Conservation (phyloP, 2,888 invertebrate genomes). For the Leptinotarsa peninsularis region DNA sequence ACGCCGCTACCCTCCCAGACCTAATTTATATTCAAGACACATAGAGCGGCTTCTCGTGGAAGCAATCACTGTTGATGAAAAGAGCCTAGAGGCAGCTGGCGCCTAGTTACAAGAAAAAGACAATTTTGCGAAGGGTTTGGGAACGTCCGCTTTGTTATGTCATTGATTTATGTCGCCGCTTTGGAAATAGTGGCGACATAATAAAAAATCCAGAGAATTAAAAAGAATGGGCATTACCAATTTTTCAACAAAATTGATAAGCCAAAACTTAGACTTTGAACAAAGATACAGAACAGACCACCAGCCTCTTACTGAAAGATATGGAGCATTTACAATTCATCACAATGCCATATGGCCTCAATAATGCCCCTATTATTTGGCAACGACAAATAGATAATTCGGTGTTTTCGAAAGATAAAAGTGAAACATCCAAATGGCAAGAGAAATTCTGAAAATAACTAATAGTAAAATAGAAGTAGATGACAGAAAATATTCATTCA, state of each 20-base stretch:
- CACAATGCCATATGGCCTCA: background rate
- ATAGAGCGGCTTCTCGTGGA: background rate
- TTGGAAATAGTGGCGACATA: too few relatives aligned
- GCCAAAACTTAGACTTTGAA: too few relatives aligned
- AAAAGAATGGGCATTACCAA: too few relatives aligned
- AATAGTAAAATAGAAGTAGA: too few relatives aligned
- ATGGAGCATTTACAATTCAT: background rate
- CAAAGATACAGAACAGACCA: too few relatives aligned
- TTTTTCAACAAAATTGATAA: too few relatives aligned
- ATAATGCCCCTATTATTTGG: background rate
- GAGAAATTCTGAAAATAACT: too few relatives aligned
- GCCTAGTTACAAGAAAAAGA: background rate
- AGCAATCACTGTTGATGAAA: constrained; percentile 17
- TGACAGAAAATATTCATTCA: too few relatives aligned
- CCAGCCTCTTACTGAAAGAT: too few relatives aligned
- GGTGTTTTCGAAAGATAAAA: background rate
- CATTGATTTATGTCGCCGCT: too few relatives aligned
- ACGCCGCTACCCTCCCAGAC: background rate
- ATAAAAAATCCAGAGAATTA: too few relatives aligned
- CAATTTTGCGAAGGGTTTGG: background rate
- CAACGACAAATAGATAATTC: background rate
- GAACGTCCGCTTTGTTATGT: background rate
- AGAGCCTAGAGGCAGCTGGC: background rate
- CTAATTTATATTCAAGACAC: constrained; percentile 13
- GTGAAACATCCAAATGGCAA: too few relatives aligned